Percentiles rank a stretch among this genome's conserved stretches.
These are phyloP conservation scores for Exephanes ischioxanthus DNA, from an alignment of 2,888 invertebrate species.

Conservation along the genomic window DNA sequence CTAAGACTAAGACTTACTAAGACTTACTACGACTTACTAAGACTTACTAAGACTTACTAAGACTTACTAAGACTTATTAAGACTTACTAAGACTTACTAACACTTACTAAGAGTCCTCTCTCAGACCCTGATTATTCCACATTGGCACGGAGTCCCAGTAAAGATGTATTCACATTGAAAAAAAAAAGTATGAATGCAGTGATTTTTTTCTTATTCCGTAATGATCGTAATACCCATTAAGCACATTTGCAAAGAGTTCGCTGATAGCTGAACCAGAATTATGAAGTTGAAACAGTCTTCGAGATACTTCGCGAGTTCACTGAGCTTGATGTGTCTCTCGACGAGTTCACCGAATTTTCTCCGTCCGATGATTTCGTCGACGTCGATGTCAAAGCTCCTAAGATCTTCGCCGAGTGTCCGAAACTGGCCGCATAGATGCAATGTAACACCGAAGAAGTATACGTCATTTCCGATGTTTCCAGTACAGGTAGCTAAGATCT, in stretches of 20 bases:
- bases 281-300: conserved; percentile 66
- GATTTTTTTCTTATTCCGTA: neutral
- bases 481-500: conserved; percentile 63
- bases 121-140: neutral
- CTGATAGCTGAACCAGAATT: conserved; percentile 58
- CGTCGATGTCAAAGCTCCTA: conserved; percentile 26
- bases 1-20: too few species aligned
- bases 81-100: too few species aligned
- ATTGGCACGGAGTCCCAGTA: neutral
- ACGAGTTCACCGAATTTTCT: conserved; percentile 40
- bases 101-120: neutral
- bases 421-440: conserved; percentile 67
- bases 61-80: too few species aligned
- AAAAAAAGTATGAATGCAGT: neutral
- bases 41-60: too few species aligned
- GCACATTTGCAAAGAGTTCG: conserved; percentile 62
- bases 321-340: conserved; percentile 53
- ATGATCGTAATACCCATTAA: conserved; percentile 50
- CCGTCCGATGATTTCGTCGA: conserved; percentile 6
- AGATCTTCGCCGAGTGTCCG: conserved; percentile 49
- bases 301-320: conserved; percentile 51
- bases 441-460: conserved; percentile 60
- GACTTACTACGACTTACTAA: too few species aligned
- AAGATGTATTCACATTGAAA: neutral
- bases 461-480: conserved; percentile 63